Evolutionary conservation across 2,888 invertebrate genomes (phyloP).

Genomic region (Plagodis dolabraria): DNA sequence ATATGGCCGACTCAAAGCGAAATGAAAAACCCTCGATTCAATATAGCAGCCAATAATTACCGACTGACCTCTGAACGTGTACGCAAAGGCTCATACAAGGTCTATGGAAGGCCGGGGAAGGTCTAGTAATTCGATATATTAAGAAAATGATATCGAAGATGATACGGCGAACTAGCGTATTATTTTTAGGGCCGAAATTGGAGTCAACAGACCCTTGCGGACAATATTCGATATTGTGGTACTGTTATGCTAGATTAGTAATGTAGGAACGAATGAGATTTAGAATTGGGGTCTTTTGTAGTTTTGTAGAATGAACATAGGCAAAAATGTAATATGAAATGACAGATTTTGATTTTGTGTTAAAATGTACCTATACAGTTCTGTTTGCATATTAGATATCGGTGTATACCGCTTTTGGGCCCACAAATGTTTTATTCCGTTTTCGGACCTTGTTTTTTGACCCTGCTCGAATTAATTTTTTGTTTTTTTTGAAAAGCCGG

Average conservation of each 20-base stretch:
- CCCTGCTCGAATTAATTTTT: too few relatives aligned
- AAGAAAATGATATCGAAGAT: constrained; percentile 29
- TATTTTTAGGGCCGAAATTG: constrained; percentile 19
- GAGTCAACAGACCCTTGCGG: constrained; percentile 13
- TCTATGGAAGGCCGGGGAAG: constrained; percentile 16
- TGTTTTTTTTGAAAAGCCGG: too few relatives aligned
- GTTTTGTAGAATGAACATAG: too few relatives aligned
- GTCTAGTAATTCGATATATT: constrained; percentile 34
- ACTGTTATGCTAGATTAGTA: neutral
- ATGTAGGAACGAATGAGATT: neutral
- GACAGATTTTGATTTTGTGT: too few relatives aligned
- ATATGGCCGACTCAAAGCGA: constrained; percentile 48
- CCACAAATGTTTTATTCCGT: too few relatives aligned
- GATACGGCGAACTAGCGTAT: constrained; percentile 25
- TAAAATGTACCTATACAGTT: too few relatives aligned
- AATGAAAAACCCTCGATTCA: constrained; percentile 54
- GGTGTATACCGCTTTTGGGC: too few relatives aligned
- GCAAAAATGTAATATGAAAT: too few relatives aligned
- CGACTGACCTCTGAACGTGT: constrained; percentile 40
- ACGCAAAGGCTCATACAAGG: constrained; percentile 7
- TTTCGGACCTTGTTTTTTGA: too few relatives aligned
- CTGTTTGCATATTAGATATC: too few relatives aligned
- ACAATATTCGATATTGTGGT: constrained; percentile 5
- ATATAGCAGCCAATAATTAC: constrained; percentile 56
- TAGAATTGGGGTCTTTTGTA: neutral